A percentile compares a stretch with the other conserved stretches of the same genome.
phyloP scores from a whole-genome alignment of 2,797 vertebrate species.

The Melanotaenia boesemani region DNA sequence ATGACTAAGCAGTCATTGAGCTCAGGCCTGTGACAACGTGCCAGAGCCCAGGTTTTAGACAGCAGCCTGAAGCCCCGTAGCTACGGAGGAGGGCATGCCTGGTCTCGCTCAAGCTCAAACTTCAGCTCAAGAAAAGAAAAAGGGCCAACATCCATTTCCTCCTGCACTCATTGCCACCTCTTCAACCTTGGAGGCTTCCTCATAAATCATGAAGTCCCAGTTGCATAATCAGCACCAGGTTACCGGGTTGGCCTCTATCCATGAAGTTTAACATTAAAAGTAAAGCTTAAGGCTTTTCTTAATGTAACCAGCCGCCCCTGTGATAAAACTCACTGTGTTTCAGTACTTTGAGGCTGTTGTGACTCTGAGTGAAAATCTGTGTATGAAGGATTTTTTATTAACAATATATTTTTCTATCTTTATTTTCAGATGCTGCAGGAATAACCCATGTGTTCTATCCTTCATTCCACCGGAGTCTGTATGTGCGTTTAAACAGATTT shows the following conservation, averaged over 20 bases:
- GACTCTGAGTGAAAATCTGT: conserved; percentile 7
- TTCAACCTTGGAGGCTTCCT: conserved; percentile 57
- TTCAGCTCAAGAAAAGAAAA: conserved; percentile 69
- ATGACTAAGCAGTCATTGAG: conserved; percentile 60
- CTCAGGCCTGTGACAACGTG: conserved; percentile 69
- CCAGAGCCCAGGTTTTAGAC: conserved; percentile 64
- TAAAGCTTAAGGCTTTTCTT: conserved; percentile 38
- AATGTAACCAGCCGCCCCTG: conserved; percentile 27
- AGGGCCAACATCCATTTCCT: conserved; percentile 71
- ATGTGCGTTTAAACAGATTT: conserved; percentile 94
- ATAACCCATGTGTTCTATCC: conserved; percentile 93
- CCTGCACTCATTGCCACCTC: conserved; percentile 41
- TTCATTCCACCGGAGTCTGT: conserved; percentile 99
- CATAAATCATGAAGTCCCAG: conserved; percentile 59
- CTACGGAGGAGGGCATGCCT: conserved; percentile 74
- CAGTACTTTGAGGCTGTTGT: conserved; percentile 5
- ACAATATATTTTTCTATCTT: conserved; percentile 20
- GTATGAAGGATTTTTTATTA: conserved; percentile 4
- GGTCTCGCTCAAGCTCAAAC: conserved; percentile 72
- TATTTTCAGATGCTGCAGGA: conserved; percentile 73
- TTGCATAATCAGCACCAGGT: conserved; percentile 40
- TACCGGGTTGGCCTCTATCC: conserved; percentile 35
- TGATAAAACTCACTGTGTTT: conserved; percentile 26
- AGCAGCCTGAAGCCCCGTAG: conserved; percentile 66
- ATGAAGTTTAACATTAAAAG: conserved; percentile 30